These are phyloP conservation scores for Rhabdornis inornatus DNA, from an alignment of 2,113 vertebrate genomes.

Conservation along the genomic window DNA sequence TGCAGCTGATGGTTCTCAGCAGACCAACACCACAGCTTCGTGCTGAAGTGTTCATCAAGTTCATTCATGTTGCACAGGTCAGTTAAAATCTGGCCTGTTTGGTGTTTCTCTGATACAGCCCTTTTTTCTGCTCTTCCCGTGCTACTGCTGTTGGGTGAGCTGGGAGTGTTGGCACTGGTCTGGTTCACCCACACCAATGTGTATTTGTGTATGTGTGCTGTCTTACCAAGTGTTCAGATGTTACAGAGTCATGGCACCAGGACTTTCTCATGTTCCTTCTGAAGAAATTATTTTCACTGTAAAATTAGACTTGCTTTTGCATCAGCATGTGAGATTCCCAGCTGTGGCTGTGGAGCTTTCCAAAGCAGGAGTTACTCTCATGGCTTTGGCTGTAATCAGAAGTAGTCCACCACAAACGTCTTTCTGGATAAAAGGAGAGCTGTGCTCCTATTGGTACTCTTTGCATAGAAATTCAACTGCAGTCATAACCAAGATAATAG, in stretches of 20 bases:
- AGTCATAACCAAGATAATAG: not conserved
- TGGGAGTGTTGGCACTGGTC: not conserved
- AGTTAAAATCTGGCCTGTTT: not conserved
- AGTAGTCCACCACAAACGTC: not conserved
- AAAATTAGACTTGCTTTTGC: not conserved
- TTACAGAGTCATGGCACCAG: not conserved
- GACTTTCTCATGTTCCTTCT: not conserved
- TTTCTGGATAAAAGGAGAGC: not conserved
- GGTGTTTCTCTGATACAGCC: not conserved
- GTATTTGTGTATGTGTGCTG: not conserved
- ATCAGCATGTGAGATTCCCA: not conserved
- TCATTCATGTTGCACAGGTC: constrained; percentile 94
- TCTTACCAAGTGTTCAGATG: not conserved
- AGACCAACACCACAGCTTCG: constrained; percentile 92
- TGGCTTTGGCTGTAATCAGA: not conserved
- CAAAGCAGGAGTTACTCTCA: not conserved
- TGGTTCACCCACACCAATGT: not conserved
- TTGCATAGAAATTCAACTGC: not conserved
- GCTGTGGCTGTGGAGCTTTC: not conserved
- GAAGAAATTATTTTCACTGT: not conserved
- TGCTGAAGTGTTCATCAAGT: constrained; percentile 94
- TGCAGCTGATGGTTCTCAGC: constrained; percentile 95
- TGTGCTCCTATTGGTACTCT: not conserved
- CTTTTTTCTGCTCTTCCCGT: not conserved
- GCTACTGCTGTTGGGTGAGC: not conserved